phyloP scores from a whole-genome alignment of 92 coral and sea anemone genomes.

The Porites lobata region DNA sequence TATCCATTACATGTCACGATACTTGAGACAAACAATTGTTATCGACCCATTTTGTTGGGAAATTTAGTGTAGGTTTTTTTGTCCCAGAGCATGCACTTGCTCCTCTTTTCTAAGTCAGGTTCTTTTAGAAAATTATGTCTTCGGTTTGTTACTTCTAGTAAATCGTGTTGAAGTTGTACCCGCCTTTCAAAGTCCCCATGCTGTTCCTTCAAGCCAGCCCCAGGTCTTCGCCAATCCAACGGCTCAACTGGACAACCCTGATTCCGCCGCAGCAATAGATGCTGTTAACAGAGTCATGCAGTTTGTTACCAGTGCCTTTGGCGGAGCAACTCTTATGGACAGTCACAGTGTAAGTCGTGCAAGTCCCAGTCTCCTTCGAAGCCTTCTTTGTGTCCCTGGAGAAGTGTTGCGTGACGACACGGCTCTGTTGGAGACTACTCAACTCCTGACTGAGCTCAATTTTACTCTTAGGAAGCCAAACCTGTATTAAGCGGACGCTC shows the following conservation, averaged over 20 bases:
- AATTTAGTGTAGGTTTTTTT: background rate
- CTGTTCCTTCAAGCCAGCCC: background rate
- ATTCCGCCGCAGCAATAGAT: constrained; percentile 1
- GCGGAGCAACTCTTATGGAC: constrained; percentile 84
- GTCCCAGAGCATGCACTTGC: background rate
- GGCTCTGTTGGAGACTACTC: too few species aligned
- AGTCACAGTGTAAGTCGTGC: constrained; percentile 78
- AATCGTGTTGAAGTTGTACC: constrained; percentile 66
- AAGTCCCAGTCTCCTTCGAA: background rate
- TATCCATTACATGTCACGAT: too few species aligned
- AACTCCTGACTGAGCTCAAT: too few species aligned
- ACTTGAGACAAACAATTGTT: too few species aligned
- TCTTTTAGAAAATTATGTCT: background rate
- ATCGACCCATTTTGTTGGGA: too few species aligned
- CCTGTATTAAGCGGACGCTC: too few species aligned
- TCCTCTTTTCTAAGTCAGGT: background rate
- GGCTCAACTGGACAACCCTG: background rate
- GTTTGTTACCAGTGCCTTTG: constrained; percentile 78
- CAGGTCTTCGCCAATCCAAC: background rate
- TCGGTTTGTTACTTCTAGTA: background rate
- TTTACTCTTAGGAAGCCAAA: too few species aligned
- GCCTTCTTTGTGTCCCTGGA: background rate
- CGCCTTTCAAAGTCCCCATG: background rate
- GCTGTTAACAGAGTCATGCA: constrained; percentile 76
- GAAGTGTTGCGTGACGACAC: too few species aligned